A percentile compares a stretch with the other conserved stretches of the same genome.
Conservation (phyloP, 2,888 invertebrate species). For the Eilema sororculum region DNA sequence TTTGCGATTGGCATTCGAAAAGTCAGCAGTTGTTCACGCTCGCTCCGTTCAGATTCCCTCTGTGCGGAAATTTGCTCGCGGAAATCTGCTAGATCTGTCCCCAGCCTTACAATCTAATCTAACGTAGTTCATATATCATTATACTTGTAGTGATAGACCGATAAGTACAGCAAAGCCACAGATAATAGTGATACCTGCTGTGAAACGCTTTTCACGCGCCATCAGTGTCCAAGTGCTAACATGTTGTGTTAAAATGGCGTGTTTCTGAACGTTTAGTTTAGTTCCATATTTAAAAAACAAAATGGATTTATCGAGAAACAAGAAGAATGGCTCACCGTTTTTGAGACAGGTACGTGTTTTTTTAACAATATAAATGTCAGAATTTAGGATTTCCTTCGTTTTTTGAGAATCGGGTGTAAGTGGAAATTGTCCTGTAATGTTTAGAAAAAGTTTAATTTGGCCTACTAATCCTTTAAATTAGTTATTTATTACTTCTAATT, state of each 20-base stretch:
- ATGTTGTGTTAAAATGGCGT: slow-evolving; percentile 18
- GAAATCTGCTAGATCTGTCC: slow-evolving; percentile 9
- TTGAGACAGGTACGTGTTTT: slow-evolving; percentile 51
- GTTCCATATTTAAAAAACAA: slow-evolving; percentile 24
- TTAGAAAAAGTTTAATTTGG: too few species aligned
- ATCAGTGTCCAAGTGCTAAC: slow-evolving; percentile 17
- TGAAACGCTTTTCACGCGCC: slow-evolving; percentile 15
- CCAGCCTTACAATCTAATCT: slow-evolving; percentile 27
- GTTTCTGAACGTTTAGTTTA: slow-evolving; percentile 11
- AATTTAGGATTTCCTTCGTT: too few species aligned
- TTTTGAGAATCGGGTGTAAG: too few species aligned
- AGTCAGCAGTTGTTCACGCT: not conserved
- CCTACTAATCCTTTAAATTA: too few species aligned
- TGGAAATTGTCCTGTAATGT: not conserved
- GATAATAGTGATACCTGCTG: slow-evolving; percentile 19
- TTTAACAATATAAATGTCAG: not conserved
- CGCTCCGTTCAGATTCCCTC: not conserved
- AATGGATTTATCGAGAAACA: slow-evolving; percentile 49
- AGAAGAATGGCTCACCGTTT: slow-evolving; percentile 52
- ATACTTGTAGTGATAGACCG: slow-evolving; percentile 21
- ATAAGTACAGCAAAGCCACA: slow-evolving; percentile 15
- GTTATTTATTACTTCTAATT: too few species aligned
- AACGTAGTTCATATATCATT: slow-evolving; percentile 20
- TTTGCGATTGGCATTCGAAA: not conserved
- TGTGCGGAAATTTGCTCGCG: not conserved